Percentiles rank a stretch among this genome's conserved stretches.
phyloP scores from a whole-genome alignment of 2,113 vertebrate species.

The Puma concolor region DNA sequence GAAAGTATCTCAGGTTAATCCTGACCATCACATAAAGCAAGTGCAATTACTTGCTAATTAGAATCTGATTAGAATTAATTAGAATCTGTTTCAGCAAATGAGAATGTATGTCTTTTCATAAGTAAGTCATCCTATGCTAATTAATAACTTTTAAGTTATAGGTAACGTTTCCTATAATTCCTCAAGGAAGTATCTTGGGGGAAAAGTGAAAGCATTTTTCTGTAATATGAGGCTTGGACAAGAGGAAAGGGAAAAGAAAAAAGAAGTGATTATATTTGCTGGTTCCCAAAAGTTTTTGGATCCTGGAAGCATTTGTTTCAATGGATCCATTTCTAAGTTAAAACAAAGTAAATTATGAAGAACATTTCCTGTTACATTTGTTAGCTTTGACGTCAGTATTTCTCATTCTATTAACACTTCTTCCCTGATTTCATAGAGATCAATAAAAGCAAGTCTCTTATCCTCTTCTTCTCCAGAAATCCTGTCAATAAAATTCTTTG shows the following conservation, averaged over 20 bases:
- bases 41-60: neutral
- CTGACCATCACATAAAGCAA: neutral
- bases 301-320: slow-evolving; percentile 31
- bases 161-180: neutral
- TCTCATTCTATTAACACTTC: slow-evolving; percentile 54
- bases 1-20: neutral
- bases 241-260: neutral
- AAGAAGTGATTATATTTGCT: neutral
- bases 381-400: slow-evolving; percentile 47
- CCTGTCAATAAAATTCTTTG: neutral
- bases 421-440: slow-evolving; percentile 50
- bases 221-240: neutral
- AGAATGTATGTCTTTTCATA: neutral
- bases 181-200: neutral
- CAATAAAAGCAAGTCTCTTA: slow-evolving; percentile 9
- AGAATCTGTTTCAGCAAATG: slow-evolving; percentile 30
- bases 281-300: neutral
- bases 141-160: neutral
- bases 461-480: slow-evolving; percentile 48
- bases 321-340: slow-evolving; percentile 16
- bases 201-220: neutral
- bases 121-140: neutral
- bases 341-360: slow-evolving; percentile 55
- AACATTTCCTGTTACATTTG: slow-evolving; percentile 52
- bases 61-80: slow-evolving; percentile 2